phyloP scores from a whole-genome alignment of 2,113 vertebrate species.

The Macaca nemestrina region DNA sequence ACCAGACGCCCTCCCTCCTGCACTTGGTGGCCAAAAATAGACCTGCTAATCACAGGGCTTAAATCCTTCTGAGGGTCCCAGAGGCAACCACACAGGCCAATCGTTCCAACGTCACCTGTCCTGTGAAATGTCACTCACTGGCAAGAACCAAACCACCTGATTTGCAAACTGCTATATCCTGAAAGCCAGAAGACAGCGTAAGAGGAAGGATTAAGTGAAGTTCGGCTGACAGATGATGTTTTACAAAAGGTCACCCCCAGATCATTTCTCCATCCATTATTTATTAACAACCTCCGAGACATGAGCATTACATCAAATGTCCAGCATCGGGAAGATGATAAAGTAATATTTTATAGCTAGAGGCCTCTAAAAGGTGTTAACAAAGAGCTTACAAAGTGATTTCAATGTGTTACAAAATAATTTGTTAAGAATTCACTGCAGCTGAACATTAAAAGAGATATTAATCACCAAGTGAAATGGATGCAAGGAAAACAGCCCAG shows the following conservation, averaged over 20 bases:
- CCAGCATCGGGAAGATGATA: conserved; percentile 77
- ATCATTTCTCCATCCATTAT: conserved; percentile 81
- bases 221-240: conserved; percentile 79
- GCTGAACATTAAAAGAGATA: conserved; percentile 67
- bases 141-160: conserved; percentile 67
- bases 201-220: conserved; percentile 75
- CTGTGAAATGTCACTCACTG: background rate
- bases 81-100: background rate
- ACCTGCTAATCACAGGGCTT: background rate
- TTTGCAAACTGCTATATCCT: conserved; percentile 53
- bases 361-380: conserved; percentile 82
- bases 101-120: background rate
- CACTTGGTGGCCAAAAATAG: background rate
- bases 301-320: conserved; percentile 74
- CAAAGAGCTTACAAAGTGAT: conserved; percentile 81
- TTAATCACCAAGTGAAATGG: conserved; percentile 65
- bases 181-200: conserved; percentile 34
- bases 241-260: conserved; percentile 83
- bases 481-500: background rate
- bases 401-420: conserved; percentile 68
- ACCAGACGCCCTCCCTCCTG: background rate
- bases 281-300: conserved; percentile 83
- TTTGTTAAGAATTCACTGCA: conserved; percentile 60
- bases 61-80: background rate
- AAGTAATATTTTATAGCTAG: conserved; percentile 79